These are phyloP conservation scores for Chionomys nivalis DNA, from an alignment of 2,113 vertebrate species.

Conservation along the genomic window DNA sequence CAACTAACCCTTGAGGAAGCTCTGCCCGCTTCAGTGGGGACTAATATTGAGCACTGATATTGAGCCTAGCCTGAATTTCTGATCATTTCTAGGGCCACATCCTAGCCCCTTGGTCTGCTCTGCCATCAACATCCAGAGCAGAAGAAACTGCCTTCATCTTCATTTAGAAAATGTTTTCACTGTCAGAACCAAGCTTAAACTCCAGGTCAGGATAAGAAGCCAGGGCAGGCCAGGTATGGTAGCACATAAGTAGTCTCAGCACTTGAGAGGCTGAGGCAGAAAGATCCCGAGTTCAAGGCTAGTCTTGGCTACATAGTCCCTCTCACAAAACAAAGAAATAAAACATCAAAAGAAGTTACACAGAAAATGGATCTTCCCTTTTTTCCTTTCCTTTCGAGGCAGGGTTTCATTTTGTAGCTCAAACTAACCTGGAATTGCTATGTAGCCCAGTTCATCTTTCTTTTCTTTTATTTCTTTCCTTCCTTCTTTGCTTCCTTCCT, in stretches of 20 bases:
- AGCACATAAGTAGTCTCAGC: not conserved
- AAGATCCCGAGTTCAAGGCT: not conserved
- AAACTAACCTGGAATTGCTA: not conserved
- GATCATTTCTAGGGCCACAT: not conserved
- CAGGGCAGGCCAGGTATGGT: not conserved
- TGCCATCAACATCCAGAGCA: not conserved
- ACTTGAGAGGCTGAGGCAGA: not conserved
- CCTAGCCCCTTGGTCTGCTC: not conserved
- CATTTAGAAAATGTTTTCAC: not conserved
- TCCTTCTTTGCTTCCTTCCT: not conserved
- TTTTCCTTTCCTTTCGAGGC: not conserved
- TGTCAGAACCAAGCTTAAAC: conserved; percentile 13
- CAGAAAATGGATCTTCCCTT: not conserved
- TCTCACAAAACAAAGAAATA: not conserved
- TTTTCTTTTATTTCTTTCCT: not conserved
- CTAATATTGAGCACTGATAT: not conserved
- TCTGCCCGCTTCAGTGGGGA: not conserved
- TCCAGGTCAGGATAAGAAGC: not conserved
- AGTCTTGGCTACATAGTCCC: not conserved
- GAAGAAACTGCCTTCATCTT: not conserved
- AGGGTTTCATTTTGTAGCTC: not conserved
- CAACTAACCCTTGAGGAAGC: not conserved
- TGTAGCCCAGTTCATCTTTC: not conserved
- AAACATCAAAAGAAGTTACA: not conserved
- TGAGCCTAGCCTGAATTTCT: not conserved